A percentile compares a stretch with the other conserved stretches of the same genome.
These are phyloP conservation scores for Conomelus anceps DNA, from an alignment of 2,888 invertebrate species.

Conservation along the genomic window DNA sequence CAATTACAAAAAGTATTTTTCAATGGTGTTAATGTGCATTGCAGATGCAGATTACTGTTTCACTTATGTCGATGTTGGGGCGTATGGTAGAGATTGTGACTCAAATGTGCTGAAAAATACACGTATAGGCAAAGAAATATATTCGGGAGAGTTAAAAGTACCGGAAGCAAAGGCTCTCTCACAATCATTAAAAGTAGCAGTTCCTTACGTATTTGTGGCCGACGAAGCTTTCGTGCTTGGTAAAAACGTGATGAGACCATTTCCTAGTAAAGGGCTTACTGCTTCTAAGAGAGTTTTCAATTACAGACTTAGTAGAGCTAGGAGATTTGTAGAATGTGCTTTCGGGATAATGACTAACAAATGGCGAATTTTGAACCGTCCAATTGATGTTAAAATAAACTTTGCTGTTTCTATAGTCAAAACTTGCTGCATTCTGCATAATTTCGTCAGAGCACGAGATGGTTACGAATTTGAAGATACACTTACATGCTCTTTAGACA, in stretches of 20 bases:
- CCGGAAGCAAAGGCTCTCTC: background rate
- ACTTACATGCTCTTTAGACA: no score
- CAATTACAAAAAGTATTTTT: background rate
- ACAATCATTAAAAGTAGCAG: background rate
- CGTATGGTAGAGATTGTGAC: background rate
- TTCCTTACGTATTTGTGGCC: background rate
- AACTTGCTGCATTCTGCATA: background rate
- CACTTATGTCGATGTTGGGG: background rate
- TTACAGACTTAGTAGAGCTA: background rate
- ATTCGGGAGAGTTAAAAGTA: no score
- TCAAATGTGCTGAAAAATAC: background rate
- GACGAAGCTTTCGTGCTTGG: background rate
- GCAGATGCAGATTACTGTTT: background rate
- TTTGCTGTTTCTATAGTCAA: background rate
- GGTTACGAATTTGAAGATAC: no score
- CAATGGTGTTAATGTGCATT: background rate
- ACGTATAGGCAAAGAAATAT: background rate
- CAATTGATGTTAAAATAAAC: background rate
- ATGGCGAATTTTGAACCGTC: background rate
- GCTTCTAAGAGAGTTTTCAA: background rate
- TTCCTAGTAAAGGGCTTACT: background rate
- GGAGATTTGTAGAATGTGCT: background rate
- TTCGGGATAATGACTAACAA: background rate
- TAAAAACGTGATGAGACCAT: background rate
- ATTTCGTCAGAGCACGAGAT: background rate